Percentiles rank a stretch among this genome's conserved stretches.
Conservation (phyloP, 2,113 vertebrate species). For the Planiliza haematocheilus region DNA sequence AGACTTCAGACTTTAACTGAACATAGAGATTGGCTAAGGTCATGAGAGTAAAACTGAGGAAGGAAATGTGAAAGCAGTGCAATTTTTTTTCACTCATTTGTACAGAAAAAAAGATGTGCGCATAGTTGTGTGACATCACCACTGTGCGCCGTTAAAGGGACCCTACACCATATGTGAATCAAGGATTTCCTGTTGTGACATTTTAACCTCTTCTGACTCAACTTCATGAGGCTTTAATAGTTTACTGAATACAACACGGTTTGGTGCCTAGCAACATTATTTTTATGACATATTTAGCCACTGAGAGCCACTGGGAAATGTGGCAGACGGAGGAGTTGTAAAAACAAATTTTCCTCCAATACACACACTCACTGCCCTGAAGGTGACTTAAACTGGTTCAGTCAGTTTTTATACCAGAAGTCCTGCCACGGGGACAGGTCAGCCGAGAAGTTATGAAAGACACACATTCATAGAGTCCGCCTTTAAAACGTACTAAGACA, state of each 20-base stretch:
- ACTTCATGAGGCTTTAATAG: neutral
- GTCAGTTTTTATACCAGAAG: slow-evolving; percentile 10
- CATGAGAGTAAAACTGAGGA: neutral
- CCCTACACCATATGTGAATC: neutral
- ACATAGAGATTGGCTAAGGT: neutral
- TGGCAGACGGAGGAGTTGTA: slow-evolving; percentile 3
- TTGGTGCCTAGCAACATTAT: slow-evolving; percentile 1
- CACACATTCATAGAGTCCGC: slow-evolving; percentile 23
- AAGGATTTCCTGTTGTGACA: slow-evolving; percentile 1
- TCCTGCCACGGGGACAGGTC: neutral
- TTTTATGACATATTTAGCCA: neutral
- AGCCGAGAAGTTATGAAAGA: slow-evolving; percentile 42
- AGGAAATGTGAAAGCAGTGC: neutral
- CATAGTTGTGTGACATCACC: slow-evolving; percentile 58
- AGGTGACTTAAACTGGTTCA: slow-evolving; percentile 11
- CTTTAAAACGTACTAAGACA: neutral
- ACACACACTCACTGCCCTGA: neutral
- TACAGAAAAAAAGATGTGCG: neutral
- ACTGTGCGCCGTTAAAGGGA: slow-evolving; percentile 51
- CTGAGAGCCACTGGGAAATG: neutral
- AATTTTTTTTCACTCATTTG: slow-evolving; percentile 6
- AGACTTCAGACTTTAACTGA: neutral
- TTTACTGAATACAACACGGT: neutral
- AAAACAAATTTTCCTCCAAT: neutral
- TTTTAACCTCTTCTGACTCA: neutral